A percentile compares a stretch with the other conserved stretches of the same genome.
phyloP scores from a whole-genome alignment of 2,888 invertebrate species.

The Nomada hirtipes region DNA sequence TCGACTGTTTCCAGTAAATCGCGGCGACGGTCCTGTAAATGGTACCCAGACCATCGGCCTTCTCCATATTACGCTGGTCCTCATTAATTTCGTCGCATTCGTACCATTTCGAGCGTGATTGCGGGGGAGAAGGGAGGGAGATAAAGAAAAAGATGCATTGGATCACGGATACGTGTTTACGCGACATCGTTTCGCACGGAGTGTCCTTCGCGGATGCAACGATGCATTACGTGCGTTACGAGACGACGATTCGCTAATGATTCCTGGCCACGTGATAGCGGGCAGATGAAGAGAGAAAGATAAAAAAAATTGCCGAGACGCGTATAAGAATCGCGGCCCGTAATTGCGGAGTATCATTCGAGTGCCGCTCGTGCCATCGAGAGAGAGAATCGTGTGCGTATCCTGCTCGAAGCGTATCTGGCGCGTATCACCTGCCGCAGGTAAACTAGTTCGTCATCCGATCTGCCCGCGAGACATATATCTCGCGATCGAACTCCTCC shows the following conservation, averaged over 20 bases:
- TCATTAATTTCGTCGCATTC: constrained; percentile 57
- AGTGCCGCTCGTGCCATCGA: neutral
- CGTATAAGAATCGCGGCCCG: constrained; percentile 47
- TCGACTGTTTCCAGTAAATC: neutral
- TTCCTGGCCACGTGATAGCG: constrained; percentile 50
- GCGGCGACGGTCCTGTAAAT: constrained; percentile 10
- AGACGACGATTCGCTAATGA: constrained; percentile 55
- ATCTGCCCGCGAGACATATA: neutral
- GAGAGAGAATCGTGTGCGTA: constrained; percentile 7
- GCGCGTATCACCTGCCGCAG: constrained; percentile 12
- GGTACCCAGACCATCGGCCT: constrained; percentile 37
- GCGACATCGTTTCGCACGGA: constrained; percentile 13
- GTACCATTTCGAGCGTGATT: constrained; percentile 32
- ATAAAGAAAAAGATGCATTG: constrained; percentile 6
- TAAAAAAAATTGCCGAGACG: neutral
- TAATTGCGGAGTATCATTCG: constrained; percentile 54
- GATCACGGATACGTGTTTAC: constrained; percentile 39
- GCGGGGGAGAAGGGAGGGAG: neutral
- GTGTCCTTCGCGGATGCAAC: constrained; percentile 68
- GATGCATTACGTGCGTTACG: constrained; percentile 61
- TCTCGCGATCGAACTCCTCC: neutral
- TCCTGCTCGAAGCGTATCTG: neutral
- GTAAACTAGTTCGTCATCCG: constrained; percentile 29
- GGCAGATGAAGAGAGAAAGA: constrained; percentile 1
- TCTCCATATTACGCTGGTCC: constrained; percentile 39